Percentiles rank a stretch among this genome's conserved stretches.
These are phyloP conservation scores for Narcine bancroftii DNA, from an alignment of 2,113 vertebrate species.

Conservation along the genomic window DNA sequence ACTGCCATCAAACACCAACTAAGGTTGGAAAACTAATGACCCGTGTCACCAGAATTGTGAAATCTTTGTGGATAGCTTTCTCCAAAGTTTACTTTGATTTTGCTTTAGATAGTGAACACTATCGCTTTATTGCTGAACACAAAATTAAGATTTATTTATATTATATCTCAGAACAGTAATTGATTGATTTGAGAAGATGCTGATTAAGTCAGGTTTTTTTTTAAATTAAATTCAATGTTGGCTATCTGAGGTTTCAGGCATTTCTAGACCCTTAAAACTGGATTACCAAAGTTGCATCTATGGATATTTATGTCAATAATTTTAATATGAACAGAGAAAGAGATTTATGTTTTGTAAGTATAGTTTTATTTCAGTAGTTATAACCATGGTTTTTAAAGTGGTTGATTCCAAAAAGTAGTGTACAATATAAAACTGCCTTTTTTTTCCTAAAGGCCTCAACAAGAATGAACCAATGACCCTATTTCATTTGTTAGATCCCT, in stretches of 20 bases:
- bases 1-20: too few species aligned
- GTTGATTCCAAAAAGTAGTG: background rate
- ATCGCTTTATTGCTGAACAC: too few species aligned
- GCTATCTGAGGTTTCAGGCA: background rate
- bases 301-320: background rate
- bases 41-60: too few species aligned
- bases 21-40: too few species aligned
- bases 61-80: too few species aligned
- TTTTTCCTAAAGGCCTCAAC: background rate
- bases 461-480: background rate
- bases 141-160: background rate
- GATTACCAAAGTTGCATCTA: background rate
- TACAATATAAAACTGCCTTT: background rate
- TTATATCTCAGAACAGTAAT: background rate
- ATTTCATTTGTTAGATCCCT: background rate
- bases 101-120: too few species aligned
- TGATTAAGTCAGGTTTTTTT: background rate
- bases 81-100: too few species aligned
- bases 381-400: background rate
- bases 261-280: background rate
- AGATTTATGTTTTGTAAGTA: background rate
- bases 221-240: background rate
- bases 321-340: background rate
- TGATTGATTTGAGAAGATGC: background rate
- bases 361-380: background rate